Base-by-base conservation (phyloP, 2,113 vertebrate genomes). In the Chloroceryle aenea region DNA sequence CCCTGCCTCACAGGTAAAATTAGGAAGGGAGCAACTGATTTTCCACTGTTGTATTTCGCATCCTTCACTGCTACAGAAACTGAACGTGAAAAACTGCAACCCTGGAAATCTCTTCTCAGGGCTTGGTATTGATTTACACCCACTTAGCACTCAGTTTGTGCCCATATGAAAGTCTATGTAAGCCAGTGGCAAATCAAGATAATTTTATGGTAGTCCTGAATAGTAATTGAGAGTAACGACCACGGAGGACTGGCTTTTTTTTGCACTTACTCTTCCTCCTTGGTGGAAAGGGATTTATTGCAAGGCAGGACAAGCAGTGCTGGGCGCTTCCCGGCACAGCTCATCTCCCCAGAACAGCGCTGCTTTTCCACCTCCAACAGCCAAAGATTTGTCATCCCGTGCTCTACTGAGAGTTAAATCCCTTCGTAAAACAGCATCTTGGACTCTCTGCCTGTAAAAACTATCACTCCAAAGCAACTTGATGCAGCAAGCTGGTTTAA, bases 91-190 rank as follows among this genome's bases (percentile, higher is more conserved):
- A 38, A 0, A 10, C 23, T 86, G 67, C 81, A 55, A 50, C 0
- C 4, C 48, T 87, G 91, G 71, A 77, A 85, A 43, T 56, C 67
- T n/a, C 77, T 76, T 23, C 71, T 84, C 52, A 56, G 63, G 82
- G 56, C 6, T n/a, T 91, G 93, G 61, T 88, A 66, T 27, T 76
- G 87, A 77, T 94, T 96, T 81, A 81, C 88, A 95, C 76, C 56
- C 76, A 83, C 76, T 96, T 96, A 94, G 23, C 56, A 84, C 90
- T 89, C 85, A 77, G 30, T 92, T 93, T 92, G 72, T 64, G 52
- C 85, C 47, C 11, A 23, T 76, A 80, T 88, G 93, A 88, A 83
- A 0, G 0, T 62, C 88, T 90, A 9, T 1, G 3, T 32, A 71
- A 90, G 29, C 63, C 55, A 63, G 85, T 38, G 62, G 87, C 72